A percentile compares a stretch with the other conserved stretches of the same genome.
These are phyloP conservation scores for Eubasilissa regina DNA, from an alignment of 1,140 invertebrate genomes.

Conservation along the genomic window DNA sequence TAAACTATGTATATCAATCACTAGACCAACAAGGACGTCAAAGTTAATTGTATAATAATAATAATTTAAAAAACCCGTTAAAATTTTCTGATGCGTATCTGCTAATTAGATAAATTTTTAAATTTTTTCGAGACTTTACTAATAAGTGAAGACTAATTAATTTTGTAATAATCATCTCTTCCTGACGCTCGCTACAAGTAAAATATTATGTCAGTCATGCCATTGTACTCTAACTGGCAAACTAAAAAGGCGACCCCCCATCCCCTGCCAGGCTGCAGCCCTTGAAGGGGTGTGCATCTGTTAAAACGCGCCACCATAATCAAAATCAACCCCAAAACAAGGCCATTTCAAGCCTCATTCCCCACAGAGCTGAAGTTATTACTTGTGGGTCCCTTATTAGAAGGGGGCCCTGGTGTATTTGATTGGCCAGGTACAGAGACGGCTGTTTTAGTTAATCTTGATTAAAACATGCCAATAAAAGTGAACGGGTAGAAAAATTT, in stretches of 20 bases:
- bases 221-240: not conserved
- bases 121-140: too few species aligned
- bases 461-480: slow-evolving; percentile 31
- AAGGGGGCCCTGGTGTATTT: not conserved
- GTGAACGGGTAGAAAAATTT: slow-evolving; percentile 39
- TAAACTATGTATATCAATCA: too few species aligned
- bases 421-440: slow-evolving; percentile 2
- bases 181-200: not conserved
- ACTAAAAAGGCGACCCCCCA: slow-evolving; percentile 1
- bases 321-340: slow-evolving; percentile 60
- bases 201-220: not conserved
- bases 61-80: too few species aligned
- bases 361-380: slow-evolving; percentile 46
- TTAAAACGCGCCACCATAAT: slow-evolving; percentile 57
- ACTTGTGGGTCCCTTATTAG: slow-evolving; percentile 9
- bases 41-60: too few species aligned
- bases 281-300: slow-evolving; percentile 40
- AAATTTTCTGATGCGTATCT: too few species aligned
- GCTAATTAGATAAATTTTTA: too few species aligned
- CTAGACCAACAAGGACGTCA: too few species aligned
- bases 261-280: not conserved
- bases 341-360: slow-evolving; percentile 60
- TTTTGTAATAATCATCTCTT: too few species aligned
- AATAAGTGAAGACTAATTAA: too few species aligned
- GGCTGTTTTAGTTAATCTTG: slow-evolving; percentile 31